Evolutionary conservation across 2,888 invertebrate genomes (phyloP).

Genomic region (Drosophila percnosoma): DNA sequence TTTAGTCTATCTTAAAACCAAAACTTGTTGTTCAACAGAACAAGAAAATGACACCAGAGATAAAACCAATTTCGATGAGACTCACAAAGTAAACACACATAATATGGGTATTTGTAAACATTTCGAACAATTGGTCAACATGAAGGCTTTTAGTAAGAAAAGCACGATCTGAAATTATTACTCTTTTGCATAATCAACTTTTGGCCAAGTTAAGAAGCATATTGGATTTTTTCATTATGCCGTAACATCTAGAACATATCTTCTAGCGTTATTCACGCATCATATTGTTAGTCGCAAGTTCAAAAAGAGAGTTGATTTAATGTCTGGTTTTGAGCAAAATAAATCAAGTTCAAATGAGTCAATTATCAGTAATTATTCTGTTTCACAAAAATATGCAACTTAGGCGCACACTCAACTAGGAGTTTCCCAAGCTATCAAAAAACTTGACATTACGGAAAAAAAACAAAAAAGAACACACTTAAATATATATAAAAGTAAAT

Average conservation of each 20-base stretch:
- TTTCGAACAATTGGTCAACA: not conserved
- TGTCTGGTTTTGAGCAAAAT: not conserved
- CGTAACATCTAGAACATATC: not conserved
- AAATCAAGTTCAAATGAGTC: not conserved
- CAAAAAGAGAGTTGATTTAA: not conserved
- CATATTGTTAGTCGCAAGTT: not conserved
- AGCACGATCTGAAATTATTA: not conserved
- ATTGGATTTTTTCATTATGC: not conserved
- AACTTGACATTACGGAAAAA: slow-evolving; percentile 1
- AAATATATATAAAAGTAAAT: slow-evolving; percentile 18
- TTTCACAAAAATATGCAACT: not conserved
- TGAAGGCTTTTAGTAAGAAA: not conserved
- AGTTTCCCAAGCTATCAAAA: slow-evolving; percentile 43
- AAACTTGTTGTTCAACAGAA: not conserved
- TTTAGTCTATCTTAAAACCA: no score
- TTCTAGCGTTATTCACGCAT: not conserved
- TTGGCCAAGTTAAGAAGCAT: not conserved
- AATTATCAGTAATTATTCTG: not conserved
- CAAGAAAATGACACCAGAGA: not conserved
- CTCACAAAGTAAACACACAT: not conserved
- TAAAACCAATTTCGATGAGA: not conserved
- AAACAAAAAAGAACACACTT: slow-evolving; percentile 26
- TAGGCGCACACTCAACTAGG: slow-evolving; percentile 18
- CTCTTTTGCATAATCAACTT: not conserved
- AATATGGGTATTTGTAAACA: not conserved